Conservation (phyloP, 2,888 invertebrate genomes). For the Ligdia adustata region DNA sequence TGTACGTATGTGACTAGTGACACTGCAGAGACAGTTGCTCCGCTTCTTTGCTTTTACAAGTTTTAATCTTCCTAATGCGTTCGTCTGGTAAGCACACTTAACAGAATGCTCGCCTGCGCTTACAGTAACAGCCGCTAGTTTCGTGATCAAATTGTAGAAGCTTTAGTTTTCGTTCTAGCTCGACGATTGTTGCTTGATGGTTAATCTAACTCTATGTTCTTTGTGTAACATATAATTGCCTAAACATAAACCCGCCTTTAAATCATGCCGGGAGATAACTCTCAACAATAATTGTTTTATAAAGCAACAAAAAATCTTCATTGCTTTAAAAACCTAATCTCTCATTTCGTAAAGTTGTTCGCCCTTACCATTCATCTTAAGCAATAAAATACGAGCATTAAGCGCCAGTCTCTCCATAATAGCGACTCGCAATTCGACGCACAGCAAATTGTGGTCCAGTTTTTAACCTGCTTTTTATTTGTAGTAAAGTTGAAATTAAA, state of each 20-base stretch:
- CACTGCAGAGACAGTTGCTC: conserved; percentile 49
- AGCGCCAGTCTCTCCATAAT: conserved; percentile 31
- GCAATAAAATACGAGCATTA: conserved; percentile 33
- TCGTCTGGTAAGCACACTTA: conserved; percentile 62
- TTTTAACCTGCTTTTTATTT: conserved; percentile 36
- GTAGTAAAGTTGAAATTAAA: conserved; percentile 32
- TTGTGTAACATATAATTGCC: no score
- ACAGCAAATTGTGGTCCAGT: conserved; percentile 37
- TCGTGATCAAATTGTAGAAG: conserved; percentile 35
- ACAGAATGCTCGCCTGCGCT: conserved; percentile 61
- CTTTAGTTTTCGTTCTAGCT: conserved; percentile 21
- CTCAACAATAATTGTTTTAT: conserved; percentile 18
- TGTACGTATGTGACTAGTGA: conserved; percentile 41
- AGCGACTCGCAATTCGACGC: conserved; percentile 33
- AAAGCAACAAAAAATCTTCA: conserved; percentile 21
- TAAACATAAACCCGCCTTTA: conserved; percentile 11
- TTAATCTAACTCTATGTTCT: no score
- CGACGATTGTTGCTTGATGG: conserved; percentile 3
- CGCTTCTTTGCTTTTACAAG: conserved; percentile 72
- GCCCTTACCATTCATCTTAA: conserved; percentile 27
- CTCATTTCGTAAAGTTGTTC: conserved; percentile 30
- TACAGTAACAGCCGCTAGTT: conserved; percentile 51
- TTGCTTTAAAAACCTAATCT: conserved; percentile 26
- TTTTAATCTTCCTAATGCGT: conserved; percentile 82
- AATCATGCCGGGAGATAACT: conserved; percentile 12